These are phyloP conservation scores for Fragum whitleyi DNA, from an alignment of 2,888 invertebrate genomes.

Conservation along the genomic window DNA sequence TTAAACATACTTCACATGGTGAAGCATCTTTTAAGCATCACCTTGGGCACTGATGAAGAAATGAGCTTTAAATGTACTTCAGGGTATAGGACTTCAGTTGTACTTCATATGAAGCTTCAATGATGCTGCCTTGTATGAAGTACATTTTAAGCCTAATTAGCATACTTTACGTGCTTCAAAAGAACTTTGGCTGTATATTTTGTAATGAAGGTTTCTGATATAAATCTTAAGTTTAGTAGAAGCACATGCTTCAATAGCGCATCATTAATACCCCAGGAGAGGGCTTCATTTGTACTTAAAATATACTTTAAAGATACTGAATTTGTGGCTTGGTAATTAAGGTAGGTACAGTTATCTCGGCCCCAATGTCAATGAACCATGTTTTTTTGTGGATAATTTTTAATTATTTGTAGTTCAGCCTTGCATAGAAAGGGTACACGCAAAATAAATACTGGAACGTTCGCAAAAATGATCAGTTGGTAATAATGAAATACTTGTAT, in stretches of 20 bases:
- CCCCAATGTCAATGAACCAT: no score
- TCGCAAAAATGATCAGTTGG: no score
- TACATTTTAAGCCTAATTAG: constrained; percentile 14
- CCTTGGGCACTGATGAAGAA: not conserved
- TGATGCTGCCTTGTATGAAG: constrained; percentile 5
- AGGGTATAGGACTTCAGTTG: constrained; percentile 5
- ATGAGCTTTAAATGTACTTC: constrained; percentile 12
- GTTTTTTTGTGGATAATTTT: no score
- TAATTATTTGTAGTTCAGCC: no score
- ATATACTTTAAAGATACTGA: constrained; percentile 12
- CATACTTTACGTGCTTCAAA: constrained; percentile 15
- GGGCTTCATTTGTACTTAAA: constrained; percentile 8
- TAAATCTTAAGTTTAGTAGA: constrained; percentile 6
- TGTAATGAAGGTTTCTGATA: constrained; percentile 6
- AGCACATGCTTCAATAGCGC: constrained; percentile 14
- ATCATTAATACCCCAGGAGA: not conserved
- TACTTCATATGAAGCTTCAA: constrained; percentile 11
- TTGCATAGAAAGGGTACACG: no score
- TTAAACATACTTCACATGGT: constrained; percentile 10
- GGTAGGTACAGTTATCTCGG: not conserved
- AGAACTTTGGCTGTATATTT: constrained; percentile 9
- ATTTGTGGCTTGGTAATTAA: constrained; percentile 10
- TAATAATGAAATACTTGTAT: no score
- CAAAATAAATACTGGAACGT: no score
- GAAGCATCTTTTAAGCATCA: constrained; percentile 12